Evolutionary conservation across 2,113 vertebrate species (phyloP), one percentile per base, ranked within the genome.

Genomic region (Girardinichthys multiradiatus): DNA sequence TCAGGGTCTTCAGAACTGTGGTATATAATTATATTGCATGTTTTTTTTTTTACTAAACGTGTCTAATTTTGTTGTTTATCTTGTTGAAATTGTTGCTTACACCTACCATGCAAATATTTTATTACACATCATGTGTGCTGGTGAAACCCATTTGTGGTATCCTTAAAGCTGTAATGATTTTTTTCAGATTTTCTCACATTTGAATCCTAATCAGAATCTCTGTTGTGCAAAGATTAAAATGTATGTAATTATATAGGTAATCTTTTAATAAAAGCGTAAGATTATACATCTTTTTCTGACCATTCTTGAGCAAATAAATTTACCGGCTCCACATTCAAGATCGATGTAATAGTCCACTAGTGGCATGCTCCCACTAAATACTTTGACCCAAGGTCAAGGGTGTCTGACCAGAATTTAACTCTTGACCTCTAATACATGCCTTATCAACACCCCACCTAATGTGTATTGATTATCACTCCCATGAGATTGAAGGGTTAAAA

Each of bases 351-450:
- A 92, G 85, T 77, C 82, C 86, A 95, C 93, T 91, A 95, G 93
- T 91, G 94, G 91, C 94, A 92, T 94, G 87, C 95, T 93, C 87
- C 84, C 88, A 71, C 95, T 96, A 94, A 95, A 95, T 90, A 95
- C 95, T 94, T 95, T 97, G 95, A 97, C 96, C 97, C 91, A 75
- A 91, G 94, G 95, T 97, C 96, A 97, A 96, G 95, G 94, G 95
- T 94, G 92, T 96, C 96, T 97, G 95, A 95, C 95, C 96, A 93
- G 93, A 93, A 90, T 96, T 97, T 97, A 96, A 97, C 96, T 95
- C 94, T 91, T 98, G 96, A 98, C 95, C 96, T 95, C 93, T 88
- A 93, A 94, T 95, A 95, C 93, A 95, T 96, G 95, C 96, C 95
- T 96, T 95, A 97, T 96, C 94, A 95, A 93, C 94, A 93, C 83